These are phyloP conservation scores for Hypocryptadius cinnamomeus DNA, from an alignment of 2,113 vertebrate species.

Conservation along the genomic window DNA sequence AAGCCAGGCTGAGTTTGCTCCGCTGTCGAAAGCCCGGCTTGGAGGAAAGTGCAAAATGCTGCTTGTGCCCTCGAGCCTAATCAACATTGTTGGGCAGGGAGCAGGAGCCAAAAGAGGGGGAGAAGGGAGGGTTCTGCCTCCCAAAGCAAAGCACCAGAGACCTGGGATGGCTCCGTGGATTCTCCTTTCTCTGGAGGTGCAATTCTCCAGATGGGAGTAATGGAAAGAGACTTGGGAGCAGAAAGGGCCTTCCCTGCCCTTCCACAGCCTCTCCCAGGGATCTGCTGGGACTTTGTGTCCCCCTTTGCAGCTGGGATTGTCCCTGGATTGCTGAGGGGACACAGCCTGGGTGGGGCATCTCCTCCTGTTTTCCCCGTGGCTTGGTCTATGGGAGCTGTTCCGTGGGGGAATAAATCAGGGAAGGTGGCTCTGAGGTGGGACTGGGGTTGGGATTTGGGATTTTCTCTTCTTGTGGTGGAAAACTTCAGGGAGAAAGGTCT, in stretches of 20 bases:
- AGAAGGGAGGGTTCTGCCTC: background rate
- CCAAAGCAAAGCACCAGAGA: background rate
- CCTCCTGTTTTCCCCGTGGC: background rate
- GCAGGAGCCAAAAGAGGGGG: background rate
- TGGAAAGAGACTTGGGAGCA: background rate
- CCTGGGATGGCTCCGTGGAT: background rate
- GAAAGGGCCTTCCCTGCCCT: background rate
- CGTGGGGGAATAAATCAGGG: background rate
- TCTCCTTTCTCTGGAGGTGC: background rate
- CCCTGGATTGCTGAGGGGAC: background rate
- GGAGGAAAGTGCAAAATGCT: conserved; percentile 51
- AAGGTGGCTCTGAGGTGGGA: background rate
- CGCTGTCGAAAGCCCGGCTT: conserved; percentile 29
- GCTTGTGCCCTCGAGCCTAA: conserved; percentile 57
- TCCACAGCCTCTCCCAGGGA: background rate
- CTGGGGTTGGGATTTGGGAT: background rate
- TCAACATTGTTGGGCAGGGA: conserved; percentile 31
- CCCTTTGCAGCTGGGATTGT: background rate
- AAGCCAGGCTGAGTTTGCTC: conserved; percentile 59
- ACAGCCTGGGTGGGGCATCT: background rate
- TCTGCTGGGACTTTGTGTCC: background rate
- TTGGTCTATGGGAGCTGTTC: background rate
- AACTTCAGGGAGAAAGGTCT: background rate
- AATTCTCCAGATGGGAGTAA: background rate
- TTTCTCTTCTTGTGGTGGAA: background rate